phyloP scores from a whole-genome alignment of 2,113 vertebrate genomes.

The Passer montanus region DNA sequence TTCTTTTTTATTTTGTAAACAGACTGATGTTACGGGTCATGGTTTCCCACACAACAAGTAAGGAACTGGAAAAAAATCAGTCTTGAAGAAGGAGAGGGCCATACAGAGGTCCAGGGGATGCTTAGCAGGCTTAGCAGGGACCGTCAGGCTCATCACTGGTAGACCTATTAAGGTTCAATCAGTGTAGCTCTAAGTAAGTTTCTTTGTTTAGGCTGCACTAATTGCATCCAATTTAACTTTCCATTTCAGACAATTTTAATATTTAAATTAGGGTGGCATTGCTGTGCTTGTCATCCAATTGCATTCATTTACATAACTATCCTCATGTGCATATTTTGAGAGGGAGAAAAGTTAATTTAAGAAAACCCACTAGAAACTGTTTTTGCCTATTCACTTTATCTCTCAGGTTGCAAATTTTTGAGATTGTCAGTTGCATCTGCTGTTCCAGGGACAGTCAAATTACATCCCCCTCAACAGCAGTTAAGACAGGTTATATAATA shows the following conservation, averaged over 20 bases:
- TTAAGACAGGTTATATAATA: background rate
- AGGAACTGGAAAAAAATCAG: background rate
- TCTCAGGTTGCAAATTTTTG: background rate
- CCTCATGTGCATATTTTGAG: background rate
- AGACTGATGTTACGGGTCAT: background rate
- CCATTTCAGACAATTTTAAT: background rate
- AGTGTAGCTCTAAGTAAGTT: background rate
- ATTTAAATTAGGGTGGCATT: background rate
- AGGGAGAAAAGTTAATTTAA: background rate
- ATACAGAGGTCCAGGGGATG: background rate
- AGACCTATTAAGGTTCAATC: background rate
- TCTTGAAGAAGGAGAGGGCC: background rate
- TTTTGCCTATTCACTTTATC: background rate
- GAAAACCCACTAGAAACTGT: background rate
- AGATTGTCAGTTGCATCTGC: background rate
- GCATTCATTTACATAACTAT: background rate
- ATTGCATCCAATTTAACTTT: background rate
- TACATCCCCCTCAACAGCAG: background rate
- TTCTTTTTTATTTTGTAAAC: background rate
- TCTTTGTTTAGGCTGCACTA: background rate
- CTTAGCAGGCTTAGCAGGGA: background rate
- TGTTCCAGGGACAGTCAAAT: background rate
- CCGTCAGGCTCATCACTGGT: background rate
- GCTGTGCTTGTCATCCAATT: background rate
- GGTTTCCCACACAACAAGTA: background rate